Base-by-base conservation (phyloP, 2,888 invertebrate species). In the Oxytorus armatus region DNA sequence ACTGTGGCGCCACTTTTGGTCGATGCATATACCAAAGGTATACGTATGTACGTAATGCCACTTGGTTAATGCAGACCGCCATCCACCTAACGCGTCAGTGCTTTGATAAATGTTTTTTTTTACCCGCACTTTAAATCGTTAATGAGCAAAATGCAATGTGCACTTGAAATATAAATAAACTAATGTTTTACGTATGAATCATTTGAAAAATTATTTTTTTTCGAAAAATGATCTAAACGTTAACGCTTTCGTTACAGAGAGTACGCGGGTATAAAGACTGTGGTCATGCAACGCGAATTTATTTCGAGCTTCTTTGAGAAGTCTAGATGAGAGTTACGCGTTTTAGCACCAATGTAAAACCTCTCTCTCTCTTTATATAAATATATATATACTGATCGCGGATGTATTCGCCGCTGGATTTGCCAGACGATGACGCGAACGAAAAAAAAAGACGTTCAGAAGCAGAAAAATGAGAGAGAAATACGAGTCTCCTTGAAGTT, bases 1-100 rank as follows among this genome's bases (percentile, higher is more conserved):
- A 85, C 81, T 61, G 55, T 81, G 79, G 77, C 82, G 83, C 83
- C 84, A 83, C 85, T 85, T 82, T 83, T 14, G 21, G 39, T 68
- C 21, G 18, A 10, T 68, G 23, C 25, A 51, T 14, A 39, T 33
- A 55, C 11, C 42, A 36, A 16, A 36, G 23, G 10, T 36, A 11
- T 39, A 14, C 16, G 23, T 16, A 11, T 23, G 23, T 42, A 23
- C n/a, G 23, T 23, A 23, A 8, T 21, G 16, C 25, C 70, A 72
- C 70, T 72, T 72, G 59, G 70, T 47, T 16, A 1, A 49, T 72
- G 36, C 70, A 59, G 70, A 59, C 57, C 11, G 16, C 42, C 25
- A 23, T 25, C 55, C 44, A 75, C 65, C 57, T 65, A 70, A 70
- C 59, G 33, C 49, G 65, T 63, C 59, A 66, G 49, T 69, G 51